Conservation (phyloP, 2,888 invertebrate species). For the Caenorhabditis imperialis region DNA sequence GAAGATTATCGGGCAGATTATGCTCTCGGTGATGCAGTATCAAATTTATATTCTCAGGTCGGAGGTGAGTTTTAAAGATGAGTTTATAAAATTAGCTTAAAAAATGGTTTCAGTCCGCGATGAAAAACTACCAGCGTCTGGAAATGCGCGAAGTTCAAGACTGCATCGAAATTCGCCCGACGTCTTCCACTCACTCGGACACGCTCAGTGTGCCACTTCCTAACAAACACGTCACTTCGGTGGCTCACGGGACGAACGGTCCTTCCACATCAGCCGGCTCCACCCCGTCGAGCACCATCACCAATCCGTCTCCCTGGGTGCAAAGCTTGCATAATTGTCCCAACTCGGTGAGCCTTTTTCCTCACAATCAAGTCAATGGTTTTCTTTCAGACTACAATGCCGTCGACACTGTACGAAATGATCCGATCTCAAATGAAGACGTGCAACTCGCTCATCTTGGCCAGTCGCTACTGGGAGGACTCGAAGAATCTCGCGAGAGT, state of each 20-base stretch:
- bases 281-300: conserved; percentile 5
- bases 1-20: conserved; percentile 39
- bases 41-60: conserved; percentile 32
- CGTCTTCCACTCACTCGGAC: not conserved
- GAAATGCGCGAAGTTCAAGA: conserved; percentile 9
- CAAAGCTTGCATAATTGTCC: conserved; percentile 6
- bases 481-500: conserved; percentile 21
- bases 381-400: conserved; percentile 23
- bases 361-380: too few relatives aligned
- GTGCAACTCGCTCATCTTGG: conserved; percentile 5
- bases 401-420: conserved; percentile 9
- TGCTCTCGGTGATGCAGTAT: conserved; percentile 45
- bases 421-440: conserved; percentile 20
- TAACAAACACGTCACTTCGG: not conserved
- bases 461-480: conserved; percentile 48
- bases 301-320: not conserved
- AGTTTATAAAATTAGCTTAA: too few relatives aligned
- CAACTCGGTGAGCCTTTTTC: not conserved
- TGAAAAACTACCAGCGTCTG: conserved; percentile 11
- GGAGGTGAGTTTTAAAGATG: conserved; percentile 17
- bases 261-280: conserved; percentile 18
- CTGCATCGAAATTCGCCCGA: conserved; percentile 4
- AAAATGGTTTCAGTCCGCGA: conserved; percentile 1
- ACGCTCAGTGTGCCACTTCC: not conserved
- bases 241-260: not conserved